These are phyloP conservation scores for Astreopora myriophthalma DNA, from an alignment of 64 coral and sea anemone species.

Conservation along the genomic window DNA sequence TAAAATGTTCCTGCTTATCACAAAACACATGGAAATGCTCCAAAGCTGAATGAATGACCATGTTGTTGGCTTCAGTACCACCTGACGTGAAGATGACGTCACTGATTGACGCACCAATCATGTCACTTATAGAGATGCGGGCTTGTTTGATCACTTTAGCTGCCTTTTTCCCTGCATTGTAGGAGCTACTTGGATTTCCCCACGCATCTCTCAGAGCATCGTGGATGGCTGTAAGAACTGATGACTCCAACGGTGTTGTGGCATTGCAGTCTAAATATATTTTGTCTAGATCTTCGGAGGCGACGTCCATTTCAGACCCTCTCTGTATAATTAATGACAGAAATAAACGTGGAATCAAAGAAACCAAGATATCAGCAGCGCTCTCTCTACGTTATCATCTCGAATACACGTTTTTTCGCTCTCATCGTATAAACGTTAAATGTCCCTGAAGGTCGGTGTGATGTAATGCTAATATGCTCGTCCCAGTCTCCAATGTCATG, in stretches of 20 bases:
- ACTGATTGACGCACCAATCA: conserved; percentile 66
- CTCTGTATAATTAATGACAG: background rate
- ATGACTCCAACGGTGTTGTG: conserved; percentile 89
- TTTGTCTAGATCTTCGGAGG: background rate
- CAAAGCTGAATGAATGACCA: conserved; percentile 69
- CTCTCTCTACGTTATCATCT: background rate
- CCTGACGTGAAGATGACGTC: conserved; percentile 94
- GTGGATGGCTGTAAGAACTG: conserved; percentile 86
- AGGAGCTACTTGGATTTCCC: conserved; percentile 98
- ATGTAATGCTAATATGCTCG: background rate
- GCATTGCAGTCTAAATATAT: conserved; percentile 96
- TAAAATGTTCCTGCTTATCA: background rate
- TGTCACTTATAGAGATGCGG: conserved; percentile 61
- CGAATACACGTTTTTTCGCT: background rate
- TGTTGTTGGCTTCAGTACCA: conserved; percentile 95
- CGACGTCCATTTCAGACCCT: background rate
- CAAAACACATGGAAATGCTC: conserved; percentile 70
- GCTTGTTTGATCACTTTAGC: conserved; percentile 78
- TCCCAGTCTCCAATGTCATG: background rate
- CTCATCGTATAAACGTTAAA: too few species aligned
- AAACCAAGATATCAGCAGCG: background rate
- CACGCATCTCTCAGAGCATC: conserved; percentile 84
- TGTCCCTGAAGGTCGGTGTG: too few species aligned
- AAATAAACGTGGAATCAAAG: background rate
- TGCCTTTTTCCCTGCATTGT: conserved; percentile 83